Conservation (phyloP, 2,797 vertebrate genomes). For the Psittacula echo region DNA sequence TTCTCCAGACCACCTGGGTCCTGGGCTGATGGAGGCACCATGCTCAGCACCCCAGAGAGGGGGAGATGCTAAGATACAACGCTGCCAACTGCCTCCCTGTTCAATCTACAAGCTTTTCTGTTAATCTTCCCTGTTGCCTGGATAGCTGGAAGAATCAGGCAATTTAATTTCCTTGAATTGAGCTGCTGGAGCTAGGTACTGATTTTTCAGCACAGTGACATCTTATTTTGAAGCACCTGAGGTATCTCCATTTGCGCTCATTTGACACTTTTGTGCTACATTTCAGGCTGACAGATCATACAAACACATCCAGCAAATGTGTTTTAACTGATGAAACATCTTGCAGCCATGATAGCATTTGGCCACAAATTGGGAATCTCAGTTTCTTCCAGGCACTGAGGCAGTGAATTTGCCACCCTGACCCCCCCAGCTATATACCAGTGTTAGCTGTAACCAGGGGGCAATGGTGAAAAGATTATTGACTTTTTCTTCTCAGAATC, state of each 20-base stretch:
- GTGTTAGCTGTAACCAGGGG: background rate
- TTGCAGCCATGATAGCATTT: background rate
- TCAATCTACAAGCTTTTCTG: background rate
- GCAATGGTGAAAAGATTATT: background rate
- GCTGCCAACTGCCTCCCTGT: background rate
- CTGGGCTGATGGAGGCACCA: background rate
- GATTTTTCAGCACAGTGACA: constrained; percentile 46
- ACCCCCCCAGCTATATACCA: background rate
- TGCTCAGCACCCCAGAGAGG: background rate
- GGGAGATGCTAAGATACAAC: background rate
- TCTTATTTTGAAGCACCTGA: constrained; percentile 45
- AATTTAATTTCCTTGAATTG: constrained; percentile 3
- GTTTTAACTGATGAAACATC: constrained; percentile 32
- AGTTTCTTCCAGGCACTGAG: background rate
- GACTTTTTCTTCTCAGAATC: background rate
- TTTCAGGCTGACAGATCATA: constrained; percentile 20
- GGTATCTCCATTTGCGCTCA: constrained; percentile 24
- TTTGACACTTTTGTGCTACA: background rate
- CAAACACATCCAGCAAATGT: background rate
- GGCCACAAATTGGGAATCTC: background rate
- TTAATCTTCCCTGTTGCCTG: background rate
- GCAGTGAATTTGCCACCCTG: background rate
- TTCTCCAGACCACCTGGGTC: background rate
- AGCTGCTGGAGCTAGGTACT: background rate
- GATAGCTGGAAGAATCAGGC: background rate